These are phyloP conservation scores for Didymodactylos carnosus DNA, from an alignment of 2,888 invertebrate genomes.

Conservation along the genomic window DNA sequence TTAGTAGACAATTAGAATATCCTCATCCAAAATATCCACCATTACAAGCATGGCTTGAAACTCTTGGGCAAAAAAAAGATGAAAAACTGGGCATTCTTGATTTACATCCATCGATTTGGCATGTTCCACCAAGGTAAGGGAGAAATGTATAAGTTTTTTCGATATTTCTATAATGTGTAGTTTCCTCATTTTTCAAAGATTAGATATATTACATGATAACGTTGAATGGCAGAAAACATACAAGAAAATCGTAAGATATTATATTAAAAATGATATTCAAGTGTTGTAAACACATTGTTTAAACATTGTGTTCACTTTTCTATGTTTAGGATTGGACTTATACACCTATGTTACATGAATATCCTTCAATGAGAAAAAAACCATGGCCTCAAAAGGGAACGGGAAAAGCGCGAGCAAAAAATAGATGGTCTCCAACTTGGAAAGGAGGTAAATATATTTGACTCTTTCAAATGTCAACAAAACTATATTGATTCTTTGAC, in stretches of 20 bases:
- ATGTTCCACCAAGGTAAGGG: slow-evolving; percentile 48
- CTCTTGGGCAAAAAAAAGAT: slow-evolving; percentile 21
- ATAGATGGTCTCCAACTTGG: slow-evolving; percentile 68
- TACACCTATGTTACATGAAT: slow-evolving; percentile 60
- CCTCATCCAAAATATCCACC: slow-evolving; percentile 15
- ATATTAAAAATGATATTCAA: too few species aligned
- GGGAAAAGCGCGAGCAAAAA: slow-evolving; percentile 74
- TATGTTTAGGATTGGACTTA: slow-evolving; percentile 47
- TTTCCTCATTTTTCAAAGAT: slow-evolving; percentile 24
- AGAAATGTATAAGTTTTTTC: background rate
- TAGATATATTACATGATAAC: slow-evolving; percentile 68
- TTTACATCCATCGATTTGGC: slow-evolving; percentile 72
- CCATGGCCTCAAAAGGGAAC: slow-evolving; percentile 91
- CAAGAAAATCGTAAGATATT: slow-evolving; percentile 46
- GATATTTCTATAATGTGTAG: background rate
- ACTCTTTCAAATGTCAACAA: background rate
- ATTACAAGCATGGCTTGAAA: slow-evolving; percentile 34
- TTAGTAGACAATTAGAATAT: background rate
- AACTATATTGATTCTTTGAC: too few species aligned
- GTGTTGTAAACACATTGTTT: too few species aligned
- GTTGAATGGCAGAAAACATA: slow-evolving; percentile 64
- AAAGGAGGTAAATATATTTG: slow-evolving; percentile 25
- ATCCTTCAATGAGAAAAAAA: slow-evolving; percentile 67
- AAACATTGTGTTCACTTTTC: background rate
- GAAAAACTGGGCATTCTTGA: slow-evolving; percentile 53